Conservation (phyloP, 2,797 vertebrate species). For the Apodemus agrarius region DNA sequence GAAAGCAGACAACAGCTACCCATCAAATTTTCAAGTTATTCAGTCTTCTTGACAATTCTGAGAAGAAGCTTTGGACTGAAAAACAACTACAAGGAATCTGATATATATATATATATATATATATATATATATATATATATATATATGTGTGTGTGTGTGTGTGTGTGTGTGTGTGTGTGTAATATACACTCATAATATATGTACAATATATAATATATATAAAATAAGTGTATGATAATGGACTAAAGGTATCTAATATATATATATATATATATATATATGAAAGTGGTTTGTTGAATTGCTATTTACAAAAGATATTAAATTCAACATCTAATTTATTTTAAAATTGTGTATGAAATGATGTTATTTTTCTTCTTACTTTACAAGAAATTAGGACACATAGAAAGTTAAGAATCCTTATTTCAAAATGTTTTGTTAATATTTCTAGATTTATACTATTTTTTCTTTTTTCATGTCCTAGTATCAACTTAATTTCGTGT, state of each 20-base stretch:
- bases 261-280: background rate
- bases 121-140: no score
- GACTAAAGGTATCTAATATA: no score
- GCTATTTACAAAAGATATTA: background rate
- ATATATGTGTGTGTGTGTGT: no score
- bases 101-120: no score
- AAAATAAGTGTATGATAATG: no score
- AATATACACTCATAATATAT: no score
- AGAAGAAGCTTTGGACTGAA: background rate
- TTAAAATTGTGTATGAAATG: background rate
- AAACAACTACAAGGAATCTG: background rate
- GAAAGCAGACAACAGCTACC: rapidly evolving
- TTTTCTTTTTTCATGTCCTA: background rate
- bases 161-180: no score
- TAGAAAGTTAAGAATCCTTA: background rate
- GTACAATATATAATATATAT: no score
- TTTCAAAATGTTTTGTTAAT: background rate
- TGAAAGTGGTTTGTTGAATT: background rate
- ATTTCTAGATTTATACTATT: background rate
- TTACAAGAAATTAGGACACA: background rate
- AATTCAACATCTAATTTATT: background rate
- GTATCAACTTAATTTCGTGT: background rate
- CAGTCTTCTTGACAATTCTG: background rate
- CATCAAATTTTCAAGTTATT: no score
- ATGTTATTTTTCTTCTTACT: background rate